These are phyloP conservation scores for Labroides dimidiatus DNA, from an alignment of 2,797 vertebrate species.

Conservation along the genomic window DNA sequence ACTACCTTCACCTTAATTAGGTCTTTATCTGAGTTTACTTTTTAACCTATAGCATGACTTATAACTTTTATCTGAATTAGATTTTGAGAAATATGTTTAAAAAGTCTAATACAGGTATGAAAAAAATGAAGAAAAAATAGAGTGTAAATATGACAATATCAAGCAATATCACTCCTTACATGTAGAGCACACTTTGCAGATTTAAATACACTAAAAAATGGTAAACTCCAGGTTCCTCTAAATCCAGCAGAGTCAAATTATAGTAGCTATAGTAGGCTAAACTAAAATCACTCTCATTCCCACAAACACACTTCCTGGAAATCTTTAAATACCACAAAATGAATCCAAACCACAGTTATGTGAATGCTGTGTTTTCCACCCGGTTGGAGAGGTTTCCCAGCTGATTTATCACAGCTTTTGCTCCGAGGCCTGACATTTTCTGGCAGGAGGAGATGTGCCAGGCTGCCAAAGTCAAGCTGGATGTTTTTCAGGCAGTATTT, in stretches of 20 bases:
- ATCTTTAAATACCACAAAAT: constrained; percentile 39
- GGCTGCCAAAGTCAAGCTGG: constrained; percentile 44
- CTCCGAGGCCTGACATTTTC: constrained; percentile 22
- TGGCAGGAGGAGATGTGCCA: constrained; percentile 27
- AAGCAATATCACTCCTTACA: background rate
- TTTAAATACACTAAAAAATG: background rate
- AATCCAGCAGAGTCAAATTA: background rate
- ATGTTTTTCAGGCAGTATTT: constrained; percentile 43
- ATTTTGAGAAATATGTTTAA: constrained; percentile 7
- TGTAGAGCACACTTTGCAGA: background rate
- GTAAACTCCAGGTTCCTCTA: background rate
- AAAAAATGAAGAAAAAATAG: background rate
- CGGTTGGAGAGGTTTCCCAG: constrained; percentile 22
- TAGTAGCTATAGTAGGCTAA: background rate
- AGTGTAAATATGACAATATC: no score
- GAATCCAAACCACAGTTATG: constrained; percentile 30
- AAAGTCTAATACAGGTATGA: background rate
- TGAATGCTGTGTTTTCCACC: constrained; percentile 24
- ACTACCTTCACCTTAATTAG: constrained; percentile 43
- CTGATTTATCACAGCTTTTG: constrained; percentile 38
- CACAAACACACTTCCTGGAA: constrained; percentile 12
- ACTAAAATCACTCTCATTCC: constrained; percentile 1
- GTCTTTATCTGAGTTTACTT: constrained; percentile 42
- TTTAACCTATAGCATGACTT: constrained; percentile 23
- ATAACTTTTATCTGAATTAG: background rate